These are phyloP conservation scores for Cheirogaleus medius DNA, from an alignment of 2,113 vertebrate species.

Conservation along the genomic window DNA sequence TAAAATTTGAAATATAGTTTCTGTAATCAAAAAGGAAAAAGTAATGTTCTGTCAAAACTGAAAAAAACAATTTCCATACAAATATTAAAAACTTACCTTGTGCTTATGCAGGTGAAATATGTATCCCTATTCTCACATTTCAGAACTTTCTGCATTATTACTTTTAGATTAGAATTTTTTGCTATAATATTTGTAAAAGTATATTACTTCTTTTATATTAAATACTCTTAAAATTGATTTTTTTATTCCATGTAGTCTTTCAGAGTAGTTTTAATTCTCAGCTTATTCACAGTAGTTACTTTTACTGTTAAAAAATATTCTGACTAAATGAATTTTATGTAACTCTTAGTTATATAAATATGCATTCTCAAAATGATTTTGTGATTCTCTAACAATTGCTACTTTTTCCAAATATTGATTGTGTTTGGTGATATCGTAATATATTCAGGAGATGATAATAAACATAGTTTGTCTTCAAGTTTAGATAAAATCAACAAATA, in stretches of 20 bases:
- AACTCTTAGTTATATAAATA: neutral
- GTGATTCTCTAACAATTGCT: neutral
- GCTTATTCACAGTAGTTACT: neutral
- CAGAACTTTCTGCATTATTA: neutral
- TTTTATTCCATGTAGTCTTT: neutral
- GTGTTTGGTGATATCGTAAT: neutral
- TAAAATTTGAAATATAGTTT: conserved; percentile 4
- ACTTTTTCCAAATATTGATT: neutral
- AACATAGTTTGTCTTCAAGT: neutral
- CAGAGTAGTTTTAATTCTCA: conserved; percentile 30
- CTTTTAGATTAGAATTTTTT: neutral
- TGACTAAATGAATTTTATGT: neutral
- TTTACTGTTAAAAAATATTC: conserved; percentile 27
- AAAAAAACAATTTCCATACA: neutral
- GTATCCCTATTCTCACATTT: neutral
- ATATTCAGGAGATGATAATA: neutral
- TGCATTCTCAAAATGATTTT: neutral
- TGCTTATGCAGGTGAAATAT: neutral
- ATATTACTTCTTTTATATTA: conserved; percentile 28
- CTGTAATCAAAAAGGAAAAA: neutral
- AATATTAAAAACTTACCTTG: neutral
- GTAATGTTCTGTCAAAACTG: neutral
- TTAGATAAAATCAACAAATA: neutral
- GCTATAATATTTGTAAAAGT: neutral
- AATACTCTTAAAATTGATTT: neutral